Evolutionary conservation across 2,888 invertebrate genomes (phyloP), one percentile per base, ranked within the genome.

Genomic region (Dione juno): DNA sequence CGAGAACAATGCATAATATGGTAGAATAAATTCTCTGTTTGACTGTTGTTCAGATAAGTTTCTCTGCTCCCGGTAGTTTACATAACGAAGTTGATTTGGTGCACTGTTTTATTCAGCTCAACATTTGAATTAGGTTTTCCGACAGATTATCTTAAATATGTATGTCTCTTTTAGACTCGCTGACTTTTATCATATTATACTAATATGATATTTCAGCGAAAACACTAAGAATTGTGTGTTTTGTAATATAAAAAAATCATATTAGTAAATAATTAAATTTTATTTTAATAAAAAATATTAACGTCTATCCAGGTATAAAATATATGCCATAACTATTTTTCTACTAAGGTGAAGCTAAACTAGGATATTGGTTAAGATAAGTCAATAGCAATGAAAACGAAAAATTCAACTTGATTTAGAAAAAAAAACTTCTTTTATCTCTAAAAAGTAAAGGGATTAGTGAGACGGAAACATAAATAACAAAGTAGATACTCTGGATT

Each of bases 1-100:
- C 84, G 85, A 82, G 78, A 73, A 80, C 81, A 82, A 83, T 84
- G 82, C 80, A 81, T 82, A 80, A 84, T 83, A 87, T 85, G 84
- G 80, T 77, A 70, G 79, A 81, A 86, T 84, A 87, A 81, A 84
- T 84, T 85, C 75, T 75, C 79, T 71, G 79, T 85, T 84, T 84
- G 77, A 78, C 78, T 79, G 74, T 75, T 73, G 71, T 72, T 72
- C 64, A 71, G 78, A 80, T 80, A 79, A 77, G 71, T 74, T 70
- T 35, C 63, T 64, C 50, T 48, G 63, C 63, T 68, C 11, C 68
- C 21, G 63, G 61, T 67, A 53, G 67, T 68, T 68, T 63, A 68
- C 63, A 52, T 68, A 68, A 68, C 63, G 68, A 63, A 68, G 63
- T 68, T 68, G 67, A 68, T 63, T 68, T 68, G 61, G 43, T 63